Conservation (phyloP, 2,113 vertebrate genomes). For the Eudyptes chrysolophus region DNA sequence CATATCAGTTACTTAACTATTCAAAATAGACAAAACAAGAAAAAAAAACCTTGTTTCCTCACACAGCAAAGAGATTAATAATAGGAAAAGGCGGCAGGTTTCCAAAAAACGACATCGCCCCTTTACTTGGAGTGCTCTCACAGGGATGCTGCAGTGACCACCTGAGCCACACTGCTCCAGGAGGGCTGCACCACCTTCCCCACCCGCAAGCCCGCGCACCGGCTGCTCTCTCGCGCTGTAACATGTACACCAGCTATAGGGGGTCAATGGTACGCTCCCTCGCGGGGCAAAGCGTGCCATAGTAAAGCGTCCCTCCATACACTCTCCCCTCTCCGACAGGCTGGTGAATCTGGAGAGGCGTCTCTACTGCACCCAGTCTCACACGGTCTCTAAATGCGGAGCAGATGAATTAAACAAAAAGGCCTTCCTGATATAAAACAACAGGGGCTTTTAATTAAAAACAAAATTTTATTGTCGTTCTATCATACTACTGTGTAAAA, state of each 20-base stretch:
- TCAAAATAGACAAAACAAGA: not conserved
- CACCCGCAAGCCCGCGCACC: rapidly evolving
- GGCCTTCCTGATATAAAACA: not conserved
- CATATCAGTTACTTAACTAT: not conserved
- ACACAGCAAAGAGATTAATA: not conserved
- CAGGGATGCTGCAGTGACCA: not conserved
- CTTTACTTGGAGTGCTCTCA: not conserved
- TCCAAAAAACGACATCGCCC: not conserved
- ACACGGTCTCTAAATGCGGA: rapidly evolving
- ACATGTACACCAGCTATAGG: not conserved
- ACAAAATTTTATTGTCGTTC: constrained; percentile 6
- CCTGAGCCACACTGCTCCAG: rapidly evolving
- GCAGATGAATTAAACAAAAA: not conserved
- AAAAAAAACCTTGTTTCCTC: not conserved
- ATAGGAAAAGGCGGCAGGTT: not conserved
- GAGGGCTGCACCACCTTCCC: not conserved
- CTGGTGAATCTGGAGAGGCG: not conserved
- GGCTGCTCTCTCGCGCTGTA: rapidly evolving
- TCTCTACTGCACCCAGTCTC: not conserved
- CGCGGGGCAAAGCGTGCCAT: rapidly evolving
- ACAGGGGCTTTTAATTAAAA: not conserved
- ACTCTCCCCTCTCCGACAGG: not conserved
- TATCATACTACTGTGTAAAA: constrained; percentile 44
- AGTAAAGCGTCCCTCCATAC: rapidly evolving
- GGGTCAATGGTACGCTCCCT: too few relatives aligned